Percentiles rank a stretch among this genome's conserved stretches.
Conservation (phyloP, 2,113 vertebrate species). For the Pycnonotus jocosus region DNA sequence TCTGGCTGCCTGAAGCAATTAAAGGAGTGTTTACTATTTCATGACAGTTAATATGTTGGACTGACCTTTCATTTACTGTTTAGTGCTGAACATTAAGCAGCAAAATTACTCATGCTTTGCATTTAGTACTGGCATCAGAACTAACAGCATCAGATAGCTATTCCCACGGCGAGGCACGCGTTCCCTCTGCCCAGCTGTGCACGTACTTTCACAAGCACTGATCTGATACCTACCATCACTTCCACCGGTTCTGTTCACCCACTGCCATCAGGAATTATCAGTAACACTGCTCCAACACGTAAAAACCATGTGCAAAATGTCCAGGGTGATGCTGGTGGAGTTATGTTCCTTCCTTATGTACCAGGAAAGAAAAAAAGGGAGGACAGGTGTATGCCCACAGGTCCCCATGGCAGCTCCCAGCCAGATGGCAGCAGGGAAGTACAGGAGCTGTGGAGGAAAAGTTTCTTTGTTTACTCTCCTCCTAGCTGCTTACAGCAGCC, state of each 20-base stretch:
- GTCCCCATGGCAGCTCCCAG: not conserved
- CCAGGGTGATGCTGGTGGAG: not conserved
- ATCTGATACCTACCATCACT: not conserved
- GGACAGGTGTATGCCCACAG: not conserved
- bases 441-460: not conserved
- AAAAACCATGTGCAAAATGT: not conserved
- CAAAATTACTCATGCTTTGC: conserved; percentile 25
- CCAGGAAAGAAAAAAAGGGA: not conserved
- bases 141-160: not conserved
- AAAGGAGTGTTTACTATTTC: conserved; percentile 12
- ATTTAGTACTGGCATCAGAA: conserved; percentile 4
- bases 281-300: not conserved
- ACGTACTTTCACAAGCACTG: not conserved
- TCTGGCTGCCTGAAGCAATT: conserved; percentile 22
- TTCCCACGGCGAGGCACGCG: fast-evolving
- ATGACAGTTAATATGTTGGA: conserved; percentile 23
- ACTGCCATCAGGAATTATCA: not conserved
- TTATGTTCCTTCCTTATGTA: not conserved
- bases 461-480: not conserved
- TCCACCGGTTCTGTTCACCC: not conserved
- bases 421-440: conserved; percentile 10
- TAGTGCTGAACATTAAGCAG: conserved; percentile 7
- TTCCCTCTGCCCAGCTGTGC: not conserved
- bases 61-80: conserved; percentile 56
- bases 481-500: not conserved